Evolutionary conservation across 2,797 vertebrate species (phyloP), one percentile per base, ranked within the genome.

Genomic region (Neomorphus geoffroyi): DNA sequence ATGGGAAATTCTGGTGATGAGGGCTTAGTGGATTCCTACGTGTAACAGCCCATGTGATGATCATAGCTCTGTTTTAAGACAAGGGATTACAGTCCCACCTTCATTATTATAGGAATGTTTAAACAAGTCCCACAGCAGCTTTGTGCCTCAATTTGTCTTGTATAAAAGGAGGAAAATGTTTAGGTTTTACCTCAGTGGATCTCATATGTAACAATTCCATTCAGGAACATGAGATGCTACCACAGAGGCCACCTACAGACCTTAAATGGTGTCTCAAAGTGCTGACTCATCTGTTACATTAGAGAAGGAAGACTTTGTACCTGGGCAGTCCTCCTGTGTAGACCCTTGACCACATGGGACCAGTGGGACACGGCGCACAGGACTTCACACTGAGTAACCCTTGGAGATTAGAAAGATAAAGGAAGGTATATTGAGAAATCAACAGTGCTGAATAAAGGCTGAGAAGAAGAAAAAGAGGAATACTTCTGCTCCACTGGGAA

Each of bases 401-500:
- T 7, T 5, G 1, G n/a, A 74, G 48, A 74, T 48, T 41, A 39
- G 23, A 86, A 88, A 75, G 54, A 80, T 48, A 78, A 88, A 74
- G 37, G 18, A 62, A 19, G 17, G 33, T 46, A 5, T 74, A 57
- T 19, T 84, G 62, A 90, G 70, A 94, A 66, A 95, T 23, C 53
- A 81, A 77, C 33, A 37, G 18, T 51, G 50, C 62, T 80, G 79
- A 88, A 93, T 26, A 84, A 93, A 91, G 54, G 13, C 51, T 33
- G 13, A 9, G 77, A 95, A 57, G 26, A 39, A 33, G 7, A 72
- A 85, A 93, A 74, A 33, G 4, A 92, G 18, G 39, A 95, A 94
- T 57, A 65, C 37, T 94, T 95, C 96, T 61, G 81, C 45, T 79
- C n/a, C 43, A 24, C 66, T 57, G 5, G 54, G 67, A 95, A 96